A percentile compares a stretch with the other conserved stretches of the same genome.
Conservation (phyloP, 1,140 invertebrate genomes). For the Cotesia typhae region DNA sequence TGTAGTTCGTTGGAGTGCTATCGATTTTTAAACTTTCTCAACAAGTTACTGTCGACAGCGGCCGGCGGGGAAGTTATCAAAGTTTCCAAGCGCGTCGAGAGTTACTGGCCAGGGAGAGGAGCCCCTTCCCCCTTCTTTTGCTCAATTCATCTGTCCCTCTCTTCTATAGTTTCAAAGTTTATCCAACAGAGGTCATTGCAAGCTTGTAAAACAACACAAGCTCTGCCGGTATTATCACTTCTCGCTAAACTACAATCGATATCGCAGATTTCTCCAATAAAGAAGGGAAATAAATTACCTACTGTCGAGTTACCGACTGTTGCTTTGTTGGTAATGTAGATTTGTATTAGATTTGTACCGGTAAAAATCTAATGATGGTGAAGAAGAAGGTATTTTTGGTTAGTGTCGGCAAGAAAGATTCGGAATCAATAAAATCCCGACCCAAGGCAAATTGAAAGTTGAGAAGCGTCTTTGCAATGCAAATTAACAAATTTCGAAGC, state of each 20-base stretch:
- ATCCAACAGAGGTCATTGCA: background rate
- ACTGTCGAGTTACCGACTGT: too few relatives aligned
- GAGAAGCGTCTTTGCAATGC: constrained; percentile 19
- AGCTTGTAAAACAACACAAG: too few relatives aligned
- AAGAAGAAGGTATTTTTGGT: background rate
- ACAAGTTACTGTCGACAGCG: constrained; percentile 52
- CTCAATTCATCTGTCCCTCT: too few relatives aligned
- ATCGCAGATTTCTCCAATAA: background rate
- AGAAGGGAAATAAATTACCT: background rate
- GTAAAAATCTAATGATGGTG: background rate
- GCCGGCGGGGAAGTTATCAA: constrained; percentile 53
- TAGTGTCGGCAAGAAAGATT: background rate
- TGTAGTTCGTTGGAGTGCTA: constrained; percentile 46
- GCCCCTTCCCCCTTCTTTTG: background rate
- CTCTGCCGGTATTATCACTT: background rate
- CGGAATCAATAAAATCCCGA: background rate
- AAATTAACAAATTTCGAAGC: constrained; percentile 2
- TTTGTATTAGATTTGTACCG: background rate
- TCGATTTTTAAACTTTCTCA: constrained; percentile 63
- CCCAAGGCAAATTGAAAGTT: constrained; percentile 10
- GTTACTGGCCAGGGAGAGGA: background rate
- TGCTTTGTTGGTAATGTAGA: background rate
- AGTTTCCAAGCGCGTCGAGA: constrained; percentile 37
- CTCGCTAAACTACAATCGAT: background rate
- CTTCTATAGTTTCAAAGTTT: background rate